A percentile compares a stretch with the other conserved stretches of the same genome.
These are phyloP conservation scores for Drosophila cardini DNA, from an alignment of 1,140 invertebrate species.

Conservation along the genomic window DNA sequence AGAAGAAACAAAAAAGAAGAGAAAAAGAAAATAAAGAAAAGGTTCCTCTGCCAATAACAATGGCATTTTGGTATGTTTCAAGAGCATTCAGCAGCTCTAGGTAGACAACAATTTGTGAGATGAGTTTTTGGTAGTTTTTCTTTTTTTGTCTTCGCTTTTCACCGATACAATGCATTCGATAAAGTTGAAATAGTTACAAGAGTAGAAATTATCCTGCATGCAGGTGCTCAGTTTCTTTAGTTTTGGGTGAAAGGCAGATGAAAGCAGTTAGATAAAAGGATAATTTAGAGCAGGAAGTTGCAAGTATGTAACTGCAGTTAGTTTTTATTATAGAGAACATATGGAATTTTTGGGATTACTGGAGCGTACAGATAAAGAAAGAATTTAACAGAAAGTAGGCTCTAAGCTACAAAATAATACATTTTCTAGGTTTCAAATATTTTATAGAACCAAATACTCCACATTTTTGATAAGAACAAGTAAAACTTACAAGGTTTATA, in stretches of 20 bases:
- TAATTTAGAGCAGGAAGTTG: constrained; percentile 36
- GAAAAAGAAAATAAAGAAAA: constrained; percentile 41
- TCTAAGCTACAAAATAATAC: too few species aligned
- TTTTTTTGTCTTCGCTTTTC: not conserved
- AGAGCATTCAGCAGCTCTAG: constrained; percentile 28
- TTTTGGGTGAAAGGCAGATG: constrained; percentile 44
- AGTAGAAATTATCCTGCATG: constrained; percentile 33
- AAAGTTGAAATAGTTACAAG: constrained; percentile 31
- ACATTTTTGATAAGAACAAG: too few species aligned
- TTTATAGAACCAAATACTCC: too few species aligned
- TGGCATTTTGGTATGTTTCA: constrained; percentile 51
- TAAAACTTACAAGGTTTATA: too few species aligned
- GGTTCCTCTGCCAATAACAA: constrained; percentile 31
- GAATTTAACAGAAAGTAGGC: too few species aligned
- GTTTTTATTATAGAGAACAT: too few species aligned
- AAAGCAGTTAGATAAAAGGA: constrained; percentile 43
- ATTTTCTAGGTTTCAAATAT: too few species aligned
- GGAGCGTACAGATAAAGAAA: too few species aligned
- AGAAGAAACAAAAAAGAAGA: constrained; percentile 26
- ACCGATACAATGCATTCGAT: constrained; percentile 31
- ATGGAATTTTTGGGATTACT: too few species aligned
- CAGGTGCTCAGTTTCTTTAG: constrained; percentile 23
- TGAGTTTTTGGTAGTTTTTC: not conserved
- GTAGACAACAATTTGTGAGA: constrained; percentile 47
- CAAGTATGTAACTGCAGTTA: constrained; percentile 7